Evolutionary conservation across 1,140 invertebrate species (phyloP).

Genomic region (Gryllus bimaculatus): DNA sequence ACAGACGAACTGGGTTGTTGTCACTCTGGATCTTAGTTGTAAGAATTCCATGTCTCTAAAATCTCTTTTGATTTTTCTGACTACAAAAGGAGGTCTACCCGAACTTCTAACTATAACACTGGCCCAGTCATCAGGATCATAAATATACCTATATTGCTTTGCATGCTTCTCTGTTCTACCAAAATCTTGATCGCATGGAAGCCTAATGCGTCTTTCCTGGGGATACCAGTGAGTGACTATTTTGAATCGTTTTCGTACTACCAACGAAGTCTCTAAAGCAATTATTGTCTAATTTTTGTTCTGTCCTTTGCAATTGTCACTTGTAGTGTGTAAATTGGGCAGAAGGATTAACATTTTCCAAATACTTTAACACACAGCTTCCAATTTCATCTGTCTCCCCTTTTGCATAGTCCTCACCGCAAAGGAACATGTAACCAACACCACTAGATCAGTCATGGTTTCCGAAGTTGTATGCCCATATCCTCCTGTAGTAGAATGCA

Average conservation of each 20-base stretch:
- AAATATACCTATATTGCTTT: not conserved
- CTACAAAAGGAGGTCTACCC: not conserved
- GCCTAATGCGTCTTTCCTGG: not conserved
- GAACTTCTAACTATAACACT: not conserved
- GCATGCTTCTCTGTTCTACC: not conserved
- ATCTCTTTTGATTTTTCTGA: not conserved
- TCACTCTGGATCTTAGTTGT: not conserved
- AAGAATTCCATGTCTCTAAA: not conserved
- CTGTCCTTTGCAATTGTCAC: not conserved
- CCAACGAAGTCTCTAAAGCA: not conserved
- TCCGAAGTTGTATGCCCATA: not conserved
- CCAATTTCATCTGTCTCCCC: constrained; percentile 1
- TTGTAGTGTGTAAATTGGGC: not conserved
- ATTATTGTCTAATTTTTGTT: not conserved
- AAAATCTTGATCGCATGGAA: not conserved
- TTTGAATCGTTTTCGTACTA: not conserved
- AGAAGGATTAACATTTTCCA: no score
- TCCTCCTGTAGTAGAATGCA: not conserved
- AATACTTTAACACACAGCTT: not conserved
- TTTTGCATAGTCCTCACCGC: no score
- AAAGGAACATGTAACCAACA: not conserved
- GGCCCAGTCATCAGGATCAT: not conserved
- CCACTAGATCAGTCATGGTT: not conserved
- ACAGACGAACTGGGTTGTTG: not conserved
- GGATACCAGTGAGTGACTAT: not conserved